These are phyloP conservation scores for Acrossocheilus wenchowensis DNA, from an alignment of 2,797 vertebrate genomes.

Conservation along the genomic window DNA sequence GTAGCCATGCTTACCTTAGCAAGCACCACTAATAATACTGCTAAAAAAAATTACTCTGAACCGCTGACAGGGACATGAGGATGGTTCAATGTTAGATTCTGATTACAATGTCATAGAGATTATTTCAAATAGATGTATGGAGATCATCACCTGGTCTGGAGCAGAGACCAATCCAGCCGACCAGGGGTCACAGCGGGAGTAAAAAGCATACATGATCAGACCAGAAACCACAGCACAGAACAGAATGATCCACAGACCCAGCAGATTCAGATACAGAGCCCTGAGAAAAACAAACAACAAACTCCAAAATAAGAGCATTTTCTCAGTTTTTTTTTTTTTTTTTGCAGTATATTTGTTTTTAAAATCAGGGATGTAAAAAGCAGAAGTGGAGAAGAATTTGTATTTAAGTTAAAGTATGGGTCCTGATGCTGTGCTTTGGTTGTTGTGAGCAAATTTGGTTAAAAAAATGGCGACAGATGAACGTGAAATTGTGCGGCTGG, in stretches of 20 bases:
- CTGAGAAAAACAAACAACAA: constrained; percentile 63
- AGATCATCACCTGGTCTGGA: constrained; percentile 79
- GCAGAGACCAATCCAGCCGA: constrained; percentile 79
- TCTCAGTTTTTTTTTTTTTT: too few relatives aligned
- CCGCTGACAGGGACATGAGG: background rate
- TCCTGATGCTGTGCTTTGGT: too few relatives aligned
- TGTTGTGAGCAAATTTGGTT: too few relatives aligned
- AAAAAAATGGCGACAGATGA: too few relatives aligned
- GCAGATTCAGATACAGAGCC: constrained; percentile 85
- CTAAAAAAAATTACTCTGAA: background rate
- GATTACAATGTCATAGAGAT: background rate
- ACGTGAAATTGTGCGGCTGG: too few relatives aligned
- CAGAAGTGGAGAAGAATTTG: too few relatives aligned
- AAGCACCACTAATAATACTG: background rate
- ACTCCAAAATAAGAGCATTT: too few relatives aligned
- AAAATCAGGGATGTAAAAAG: too few relatives aligned
- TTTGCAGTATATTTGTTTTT: too few relatives aligned
- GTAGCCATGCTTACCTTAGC: background rate
- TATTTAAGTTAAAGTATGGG: too few relatives aligned
- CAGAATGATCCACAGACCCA: constrained; percentile 80
- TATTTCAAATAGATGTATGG: background rate
- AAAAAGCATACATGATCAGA: constrained; percentile 84
- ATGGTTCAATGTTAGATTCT: background rate
- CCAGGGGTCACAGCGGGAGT: constrained; percentile 83
- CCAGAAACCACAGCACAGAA: constrained; percentile 80